Evolutionary conservation across 1,140 invertebrate species (phyloP), one percentile per base, ranked within the genome.

Genomic region (Myzus persicae): DNA sequence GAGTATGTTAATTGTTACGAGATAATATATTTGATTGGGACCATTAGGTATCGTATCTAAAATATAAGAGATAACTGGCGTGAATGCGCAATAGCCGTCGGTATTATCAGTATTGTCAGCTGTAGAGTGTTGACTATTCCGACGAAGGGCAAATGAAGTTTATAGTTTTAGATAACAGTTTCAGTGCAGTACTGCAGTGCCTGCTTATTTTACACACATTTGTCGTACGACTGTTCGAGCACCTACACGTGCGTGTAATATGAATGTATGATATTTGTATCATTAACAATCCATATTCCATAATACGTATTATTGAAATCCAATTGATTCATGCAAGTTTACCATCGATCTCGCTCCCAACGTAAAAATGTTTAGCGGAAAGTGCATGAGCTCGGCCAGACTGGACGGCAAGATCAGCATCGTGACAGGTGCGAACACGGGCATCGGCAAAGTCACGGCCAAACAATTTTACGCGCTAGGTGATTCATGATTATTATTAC

Each of bases 401-500:
- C 85, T 96, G 87, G 95, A 95, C 93, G 96, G 96, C 0, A 96
- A 96, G 94, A 96, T 96, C 3, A 95, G 96, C 6, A 94, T 97
- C 36, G 95, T 96, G 36, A 97, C 96, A 26, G 96, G 96, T 88
- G 96, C 95, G 31, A 97, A 96, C 94, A 95, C 95, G 89, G 96
- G 96, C 14, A 96, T 97, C 93, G 96, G 96, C 20, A 96, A 96
- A 94, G 95, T 95, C 84, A 96, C 96, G 18, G 96, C 96, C 2
- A 94, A 95, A 46, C 96, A 96, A 90, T 94, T 97, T 51, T 96
- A 96, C 22, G 95, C 94, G 94, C 94, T 96, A 94, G 95, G 96
- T 94, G 94, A 94, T 11, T 76, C 14, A n/a, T 67, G 6, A 67
- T 46, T n/a, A n/a, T n/a, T n/a, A n/a, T n/a, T n/a, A n/a, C 6